phyloP scores from a whole-genome alignment of 2,113 vertebrate species.

The Motacilla tschutschensis region DNA sequence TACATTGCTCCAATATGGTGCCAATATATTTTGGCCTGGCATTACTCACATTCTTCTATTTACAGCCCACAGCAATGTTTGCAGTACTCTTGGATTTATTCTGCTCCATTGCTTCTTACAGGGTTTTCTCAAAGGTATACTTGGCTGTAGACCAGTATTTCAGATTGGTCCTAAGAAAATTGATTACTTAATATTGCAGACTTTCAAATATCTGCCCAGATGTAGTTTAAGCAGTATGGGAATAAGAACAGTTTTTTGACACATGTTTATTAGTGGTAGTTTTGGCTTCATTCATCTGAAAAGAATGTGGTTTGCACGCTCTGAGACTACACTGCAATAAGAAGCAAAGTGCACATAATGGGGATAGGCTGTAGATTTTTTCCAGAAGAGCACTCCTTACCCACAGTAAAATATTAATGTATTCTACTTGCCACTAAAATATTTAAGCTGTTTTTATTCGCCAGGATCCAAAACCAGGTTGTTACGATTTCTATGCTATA shows the following conservation, averaged over 20 bases:
- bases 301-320: neutral
- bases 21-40: neutral
- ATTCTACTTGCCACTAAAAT: conserved; percentile 14
- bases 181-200: neutral
- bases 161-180: neutral
- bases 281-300: neutral
- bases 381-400: neutral
- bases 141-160: neutral
- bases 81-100: neutral
- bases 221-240: neutral
- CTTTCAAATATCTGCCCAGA: neutral
- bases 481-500: neutral
- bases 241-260: neutral
- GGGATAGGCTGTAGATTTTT: neutral
- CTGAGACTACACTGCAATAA: neutral
- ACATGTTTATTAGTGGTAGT: neutral
- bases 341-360: neutral
- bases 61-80: neutral
- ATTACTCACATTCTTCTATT: neutral
- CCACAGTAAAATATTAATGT: neutral
- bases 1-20: neutral
- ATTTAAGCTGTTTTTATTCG: neutral
- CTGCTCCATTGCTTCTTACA: neutral
- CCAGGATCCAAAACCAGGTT: neutral
- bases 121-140: neutral